Base-by-base conservation (phyloP, 2,888 invertebrate genomes). In the Ferdinandea cuprea region DNA sequence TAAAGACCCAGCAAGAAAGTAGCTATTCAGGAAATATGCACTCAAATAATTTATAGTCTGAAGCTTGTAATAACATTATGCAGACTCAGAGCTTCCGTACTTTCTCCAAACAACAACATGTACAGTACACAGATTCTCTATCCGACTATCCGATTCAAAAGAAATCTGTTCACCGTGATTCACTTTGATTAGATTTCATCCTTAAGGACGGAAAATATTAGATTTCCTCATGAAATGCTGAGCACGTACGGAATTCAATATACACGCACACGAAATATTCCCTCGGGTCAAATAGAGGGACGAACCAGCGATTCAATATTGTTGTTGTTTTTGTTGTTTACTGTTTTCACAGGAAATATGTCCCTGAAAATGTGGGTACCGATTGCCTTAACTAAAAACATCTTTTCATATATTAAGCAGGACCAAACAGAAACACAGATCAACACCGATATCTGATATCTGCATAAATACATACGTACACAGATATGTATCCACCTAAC, bases 171-270 rank as follows among this genome's bases (percentile, higher is more conserved):
- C 58, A 42, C 30, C 37, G 73, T 83, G 69, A 66, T 83, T 83
- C 77, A 59, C 77, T 68, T 83, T 83, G 83, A 83, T 83, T 83
- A 73, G 72, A 83, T 78, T 77, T 56, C 59, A 48, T 63, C 40
- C 76, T 54, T 50, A 59, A 35, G 61, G 52, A 42, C 21, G 32
- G 35, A 68, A 78, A 68, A 68, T 80, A 74, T 68, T 46, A 56
- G 25, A 77, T 63, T 68, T 61, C 66, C 56, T 50, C 35, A 48
- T 68, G 37, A 50, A 83, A 83, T 83, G 54, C 83, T 15, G 48
- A 63, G 78, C 83, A 83, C 83, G 83, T 83, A 56, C 50, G 30
- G 21, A 52, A 78, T 83, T 83, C 83, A 78, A 78, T 78, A 63
- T 68, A 73, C 58, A 78, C 68, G 78, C 72, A 83, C 63, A 48